Conservation (phyloP, 2,888 invertebrate genomes). For the Sinhomidia bicolor region DNA sequence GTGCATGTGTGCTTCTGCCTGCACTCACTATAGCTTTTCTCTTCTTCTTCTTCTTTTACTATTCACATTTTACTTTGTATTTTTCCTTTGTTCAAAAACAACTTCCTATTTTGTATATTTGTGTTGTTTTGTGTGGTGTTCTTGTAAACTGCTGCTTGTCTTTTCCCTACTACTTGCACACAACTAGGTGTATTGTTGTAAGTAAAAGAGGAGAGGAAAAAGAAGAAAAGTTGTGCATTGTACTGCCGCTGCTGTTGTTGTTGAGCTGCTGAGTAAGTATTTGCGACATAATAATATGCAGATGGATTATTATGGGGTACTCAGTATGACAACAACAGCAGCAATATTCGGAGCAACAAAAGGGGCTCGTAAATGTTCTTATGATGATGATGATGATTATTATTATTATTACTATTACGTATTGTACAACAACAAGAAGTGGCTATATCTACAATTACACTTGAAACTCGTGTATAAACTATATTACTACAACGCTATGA, state of each 20-base stretch:
- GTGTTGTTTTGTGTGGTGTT: slow-evolving; percentile 7
- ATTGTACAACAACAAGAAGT: slow-evolving; percentile 33
- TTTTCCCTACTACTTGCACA: no score
- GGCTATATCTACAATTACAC: background rate
- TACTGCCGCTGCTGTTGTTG: no score
- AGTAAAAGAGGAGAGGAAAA: no score
- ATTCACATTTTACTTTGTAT: background rate
- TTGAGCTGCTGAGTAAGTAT: background rate
- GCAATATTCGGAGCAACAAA: slow-evolving; percentile 54
- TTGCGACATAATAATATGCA: slow-evolving; percentile 52
- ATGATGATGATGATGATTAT: slow-evolving; percentile 62
- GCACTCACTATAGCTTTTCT: no score
- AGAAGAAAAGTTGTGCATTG: slow-evolving; percentile 40
- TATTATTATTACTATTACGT: slow-evolving; percentile 20
- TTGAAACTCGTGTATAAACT: background rate
- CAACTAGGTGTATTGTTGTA: slow-evolving; percentile 7
- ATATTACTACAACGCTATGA: background rate
- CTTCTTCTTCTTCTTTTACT: no score
- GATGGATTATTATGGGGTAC: slow-evolving; percentile 55
- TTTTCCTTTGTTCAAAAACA: slow-evolving; percentile 13
- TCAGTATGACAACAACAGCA: slow-evolving; percentile 48
- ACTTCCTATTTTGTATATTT: slow-evolving; percentile 52
- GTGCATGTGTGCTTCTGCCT: background rate
- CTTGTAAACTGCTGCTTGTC: no score
- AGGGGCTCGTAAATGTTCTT: slow-evolving; percentile 58